Evolutionary conservation across 1,140 invertebrate species (phyloP), one percentile per base, ranked within the genome.

Genomic region (Portunus trituberculatus): DNA sequence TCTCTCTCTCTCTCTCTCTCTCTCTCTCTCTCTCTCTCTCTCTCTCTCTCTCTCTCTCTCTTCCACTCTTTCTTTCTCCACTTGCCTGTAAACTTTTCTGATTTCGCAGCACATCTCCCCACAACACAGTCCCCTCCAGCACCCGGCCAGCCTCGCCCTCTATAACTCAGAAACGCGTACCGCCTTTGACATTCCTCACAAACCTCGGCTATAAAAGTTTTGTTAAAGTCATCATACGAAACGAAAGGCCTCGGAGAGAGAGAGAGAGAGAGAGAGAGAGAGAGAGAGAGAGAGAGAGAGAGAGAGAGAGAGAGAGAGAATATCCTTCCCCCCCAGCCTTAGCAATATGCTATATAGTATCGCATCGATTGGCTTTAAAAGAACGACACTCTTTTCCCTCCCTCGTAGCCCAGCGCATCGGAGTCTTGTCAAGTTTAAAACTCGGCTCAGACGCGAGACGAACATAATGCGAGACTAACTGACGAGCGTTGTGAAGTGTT

Each of bases 151-250:
- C 67, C n/a, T 7, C 16, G 6, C 67, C 67, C 67, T 25, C 20
- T 76, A n/a, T 76, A 25, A n/a, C 67, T n/a, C 20, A n/a, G 67
- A 76, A n/a, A 76, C 67, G n/a, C n/a, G 67, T 25, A n/a, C 20
- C 67, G 67, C 67, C 67, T 76, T 76, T 76, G 67, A 76, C 67
- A 76, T 76, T 76, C 67, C 67, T 76, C 67, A n/a, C 67, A 76
- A 76, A 76, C 67, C 67, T 76, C n/a, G 67, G 67, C n/a, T n/a
- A n/a, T 76, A 76, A 76, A 76, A 76, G n/a, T 76, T 76, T 76
- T 7, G 20, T 76, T 76, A 76, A 76, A 76, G 67, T 76, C 20
- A 76, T 76, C 67, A 76, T 76, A 76, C 67, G 67, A 76, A 59
- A 59, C 52, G 52, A 59, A 59, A 59, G 52, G 52, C 52, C 16